Evolutionary conservation across 2,797 vertebrate species (phyloP).

Genomic region (Semotilus atromaculatus): DNA sequence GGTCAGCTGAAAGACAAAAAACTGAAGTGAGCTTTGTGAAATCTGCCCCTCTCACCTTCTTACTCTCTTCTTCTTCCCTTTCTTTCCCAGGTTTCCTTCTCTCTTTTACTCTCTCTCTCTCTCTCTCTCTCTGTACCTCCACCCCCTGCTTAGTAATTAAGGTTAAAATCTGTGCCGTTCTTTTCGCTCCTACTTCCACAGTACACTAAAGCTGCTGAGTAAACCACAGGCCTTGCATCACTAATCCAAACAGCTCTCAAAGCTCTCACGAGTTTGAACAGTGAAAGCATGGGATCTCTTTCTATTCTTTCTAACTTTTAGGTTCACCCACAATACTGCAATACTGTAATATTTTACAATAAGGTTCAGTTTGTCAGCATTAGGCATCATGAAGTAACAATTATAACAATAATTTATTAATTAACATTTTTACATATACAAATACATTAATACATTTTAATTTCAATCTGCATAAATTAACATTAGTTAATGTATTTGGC

Average conservation of each 20-base stretch:
- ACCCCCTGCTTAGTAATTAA: constrained; percentile 14
- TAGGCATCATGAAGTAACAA: neutral
- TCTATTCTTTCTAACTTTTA: neutral
- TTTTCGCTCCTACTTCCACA: constrained; percentile 15
- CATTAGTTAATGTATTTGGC: neutral
- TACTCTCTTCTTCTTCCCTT: neutral
- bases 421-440: neutral
- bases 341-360: neutral
- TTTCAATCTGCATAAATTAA: neutral
- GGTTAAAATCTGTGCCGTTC: constrained; percentile 35
- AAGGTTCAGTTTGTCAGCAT: neutral
- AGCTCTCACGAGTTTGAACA: constrained; percentile 8
- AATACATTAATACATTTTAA: neutral
- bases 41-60: neutral
- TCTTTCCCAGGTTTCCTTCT: neutral
- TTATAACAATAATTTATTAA: neutral
- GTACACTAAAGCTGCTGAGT: constrained; percentile 4
- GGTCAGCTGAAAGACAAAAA: constrained; percentile 21
- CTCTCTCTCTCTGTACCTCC: constrained; percentile 37
- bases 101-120: constrained; percentile 26
- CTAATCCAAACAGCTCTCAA: constrained; percentile 46
- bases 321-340: neutral
- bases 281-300: neutral
- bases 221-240: constrained; percentile 32
- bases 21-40: constrained; percentile 9